These are phyloP conservation scores for Mylabris sibirica DNA, from an alignment of 2,888 invertebrate genomes.

Conservation along the genomic window DNA sequence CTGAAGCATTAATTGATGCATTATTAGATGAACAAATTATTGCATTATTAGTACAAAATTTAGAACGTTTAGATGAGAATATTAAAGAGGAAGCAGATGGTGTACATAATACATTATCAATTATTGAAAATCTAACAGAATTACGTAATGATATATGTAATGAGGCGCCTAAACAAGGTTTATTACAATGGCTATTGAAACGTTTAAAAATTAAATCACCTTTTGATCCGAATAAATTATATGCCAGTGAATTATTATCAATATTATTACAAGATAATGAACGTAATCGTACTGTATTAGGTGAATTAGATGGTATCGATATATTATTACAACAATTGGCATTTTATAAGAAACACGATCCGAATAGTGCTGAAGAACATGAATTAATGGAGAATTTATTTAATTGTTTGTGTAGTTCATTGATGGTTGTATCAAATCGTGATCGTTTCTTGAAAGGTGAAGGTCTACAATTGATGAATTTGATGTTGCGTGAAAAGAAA, in stretches of 20 bases:
- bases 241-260: constrained; percentile 94
- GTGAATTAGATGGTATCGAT: constrained; percentile 96
- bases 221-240: constrained; percentile 94
- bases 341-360: constrained; percentile 94
- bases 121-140: constrained; percentile 94
- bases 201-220: constrained; percentile 86
- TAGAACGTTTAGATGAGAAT: constrained; percentile 90
- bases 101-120: constrained; percentile 89
- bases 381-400: constrained; percentile 99
- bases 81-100: constrained; percentile 96
- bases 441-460: constrained; percentile 95
- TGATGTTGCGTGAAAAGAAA: constrained; percentile 98
- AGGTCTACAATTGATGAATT: constrained; percentile 98
- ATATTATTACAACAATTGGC: constrained; percentile 93
- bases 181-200: constrained; percentile 91
- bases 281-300: constrained; percentile 80
- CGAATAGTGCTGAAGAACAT: constrained; percentile 88
- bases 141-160: constrained; percentile 83
- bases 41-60: constrained; percentile 89
- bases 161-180: constrained; percentile 89
- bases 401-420: constrained; percentile 91
- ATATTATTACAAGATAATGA: constrained; percentile 92
- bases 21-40: constrained; percentile 86
- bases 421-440: constrained; percentile 88
- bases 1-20: constrained; percentile 85